Conservation (phyloP, 2,888 invertebrate species). For the Nematopogon swammerdamellus region DNA sequence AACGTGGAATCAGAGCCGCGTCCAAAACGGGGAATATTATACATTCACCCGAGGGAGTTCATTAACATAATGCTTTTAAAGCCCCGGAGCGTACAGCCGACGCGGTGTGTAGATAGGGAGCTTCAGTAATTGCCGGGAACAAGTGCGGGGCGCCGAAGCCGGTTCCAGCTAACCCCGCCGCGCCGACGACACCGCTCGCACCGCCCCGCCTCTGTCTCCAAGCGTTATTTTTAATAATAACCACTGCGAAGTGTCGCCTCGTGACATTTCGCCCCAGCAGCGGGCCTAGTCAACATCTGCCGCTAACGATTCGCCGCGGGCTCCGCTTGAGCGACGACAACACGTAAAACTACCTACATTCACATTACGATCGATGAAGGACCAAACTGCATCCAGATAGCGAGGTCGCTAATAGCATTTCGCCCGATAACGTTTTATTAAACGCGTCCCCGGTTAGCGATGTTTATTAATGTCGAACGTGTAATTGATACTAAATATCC, state of each 20-base stretch:
- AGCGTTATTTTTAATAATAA: too few species aligned
- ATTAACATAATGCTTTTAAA: background rate
- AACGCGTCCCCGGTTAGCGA: background rate
- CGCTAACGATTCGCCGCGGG: background rate
- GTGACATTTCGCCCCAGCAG: conserved; percentile 34
- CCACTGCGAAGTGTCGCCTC: conserved; percentile 13
- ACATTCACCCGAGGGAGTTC: background rate
- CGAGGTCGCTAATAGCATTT: background rate
- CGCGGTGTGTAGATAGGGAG: background rate
- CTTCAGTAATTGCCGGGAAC: background rate
- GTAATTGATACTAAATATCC: background rate
- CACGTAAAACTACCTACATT: too few species aligned
- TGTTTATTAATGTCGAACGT: background rate
- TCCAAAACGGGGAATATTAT: background rate
- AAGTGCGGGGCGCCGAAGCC: background rate
- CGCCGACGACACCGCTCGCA: too few species aligned
- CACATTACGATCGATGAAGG: too few species aligned
- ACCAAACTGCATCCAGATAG: background rate
- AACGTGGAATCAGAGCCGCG: background rate
- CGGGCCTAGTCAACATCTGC: conserved; percentile 7
- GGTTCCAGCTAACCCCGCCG: too few species aligned
- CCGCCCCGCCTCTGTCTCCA: too few species aligned
- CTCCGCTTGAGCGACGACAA: too few species aligned
- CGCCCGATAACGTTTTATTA: background rate
- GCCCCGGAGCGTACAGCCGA: background rate